phyloP scores from a whole-genome alignment of 2,888 invertebrate genomes.

The Pyrrhosoma nymphula region DNA sequence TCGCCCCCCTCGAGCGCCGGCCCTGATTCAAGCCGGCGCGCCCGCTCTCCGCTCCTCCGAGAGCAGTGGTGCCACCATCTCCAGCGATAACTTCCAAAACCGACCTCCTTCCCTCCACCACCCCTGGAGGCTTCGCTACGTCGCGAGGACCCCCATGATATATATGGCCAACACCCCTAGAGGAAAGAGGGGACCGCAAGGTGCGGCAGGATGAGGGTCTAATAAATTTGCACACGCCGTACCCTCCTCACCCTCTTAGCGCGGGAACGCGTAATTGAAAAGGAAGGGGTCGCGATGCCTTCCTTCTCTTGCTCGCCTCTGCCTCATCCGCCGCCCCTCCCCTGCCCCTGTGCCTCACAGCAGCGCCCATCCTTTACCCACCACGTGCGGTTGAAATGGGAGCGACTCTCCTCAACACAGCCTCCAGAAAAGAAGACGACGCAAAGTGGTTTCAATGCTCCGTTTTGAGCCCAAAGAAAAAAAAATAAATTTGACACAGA shows the following conservation, averaged over 20 bases:
- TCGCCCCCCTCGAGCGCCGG: not conserved
- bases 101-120: not conserved
- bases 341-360: not conserved
- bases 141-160: not conserved
- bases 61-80: too few relatives aligned
- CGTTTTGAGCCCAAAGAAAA: too few relatives aligned
- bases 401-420: not conserved
- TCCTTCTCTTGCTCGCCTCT: not conserved
- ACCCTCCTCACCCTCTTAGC: not conserved
- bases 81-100: not conserved
- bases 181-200: not conserved
- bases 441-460: not conserved
- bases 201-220: not conserved
- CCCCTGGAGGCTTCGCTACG: not conserved
- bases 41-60: too few relatives aligned
- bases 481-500: too few relatives aligned
- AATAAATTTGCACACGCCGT: not conserved
- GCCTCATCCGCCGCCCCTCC: not conserved
- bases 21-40: not conserved
- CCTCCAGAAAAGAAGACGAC: not conserved
- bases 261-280: conserved; percentile 12
- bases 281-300: not conserved
- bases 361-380: not conserved
- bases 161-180: not conserved
- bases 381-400: not conserved